phyloP scores from a whole-genome alignment of 2,113 vertebrate genomes.

The Triplophysa rosa region DNA sequence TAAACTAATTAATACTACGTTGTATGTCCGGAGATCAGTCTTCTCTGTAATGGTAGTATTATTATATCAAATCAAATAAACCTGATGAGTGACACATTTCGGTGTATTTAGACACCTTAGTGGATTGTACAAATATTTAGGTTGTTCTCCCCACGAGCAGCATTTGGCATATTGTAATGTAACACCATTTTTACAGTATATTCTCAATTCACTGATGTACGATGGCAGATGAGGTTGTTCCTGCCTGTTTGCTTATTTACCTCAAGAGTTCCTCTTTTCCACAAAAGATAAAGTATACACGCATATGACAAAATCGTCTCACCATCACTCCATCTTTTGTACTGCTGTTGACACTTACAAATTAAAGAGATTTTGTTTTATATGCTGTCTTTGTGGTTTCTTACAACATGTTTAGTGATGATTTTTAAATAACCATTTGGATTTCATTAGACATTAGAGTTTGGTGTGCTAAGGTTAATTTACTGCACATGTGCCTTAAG shows the following conservation, averaged over 20 bases:
- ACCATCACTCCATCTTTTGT: slow-evolving; percentile 99
- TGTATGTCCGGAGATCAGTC: slow-evolving; percentile 86
- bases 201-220: slow-evolving; percentile 78
- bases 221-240: slow-evolving; percentile 82
- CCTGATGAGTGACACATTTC: slow-evolving; percentile 81
- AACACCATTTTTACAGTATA: slow-evolving; percentile 85
- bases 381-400: slow-evolving; percentile 67
- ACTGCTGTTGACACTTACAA: slow-evolving; percentile 99
- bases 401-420: slow-evolving; percentile 9
- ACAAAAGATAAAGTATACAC: slow-evolving; percentile 76
- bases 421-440: background rate
- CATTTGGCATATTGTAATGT: slow-evolving; percentile 86
- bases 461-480: background rate
- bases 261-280: slow-evolving; percentile 99
- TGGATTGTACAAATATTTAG: slow-evolving; percentile 77
- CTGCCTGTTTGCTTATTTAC: slow-evolving; percentile 99
- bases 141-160: slow-evolving; percentile 83
- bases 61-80: slow-evolving; percentile 84
- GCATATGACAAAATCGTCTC: slow-evolving; percentile 73
- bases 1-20: slow-evolving; percentile 90
- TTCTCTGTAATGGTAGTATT: slow-evolving; percentile 89
- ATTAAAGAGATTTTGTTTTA: slow-evolving; percentile 99
- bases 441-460: background rate
- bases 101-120: slow-evolving; percentile 85
- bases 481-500: background rate